Conservation (phyloP, 2,113 vertebrate species). For the Cryptomyrus ogoouensis region DNA sequence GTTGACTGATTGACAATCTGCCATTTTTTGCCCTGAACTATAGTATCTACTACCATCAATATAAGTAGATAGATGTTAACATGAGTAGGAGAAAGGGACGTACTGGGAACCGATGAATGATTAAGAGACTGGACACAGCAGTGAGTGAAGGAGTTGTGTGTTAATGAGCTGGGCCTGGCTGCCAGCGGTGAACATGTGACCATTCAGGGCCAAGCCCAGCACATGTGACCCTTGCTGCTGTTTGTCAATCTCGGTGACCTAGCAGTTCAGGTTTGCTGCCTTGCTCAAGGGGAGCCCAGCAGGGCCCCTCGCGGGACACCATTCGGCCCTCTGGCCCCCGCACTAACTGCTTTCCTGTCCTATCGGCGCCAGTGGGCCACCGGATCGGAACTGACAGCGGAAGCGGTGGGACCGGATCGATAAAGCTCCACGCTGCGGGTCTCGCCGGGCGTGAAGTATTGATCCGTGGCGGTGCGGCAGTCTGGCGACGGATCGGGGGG, state of each 20-base stretch:
- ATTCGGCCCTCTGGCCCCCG: neutral
- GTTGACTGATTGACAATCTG: neutral
- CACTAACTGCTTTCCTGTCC: neutral
- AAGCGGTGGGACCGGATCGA: constrained; percentile 76
- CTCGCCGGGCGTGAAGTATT: constrained; percentile 79
- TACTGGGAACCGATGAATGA: neutral
- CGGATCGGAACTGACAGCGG: constrained; percentile 56
- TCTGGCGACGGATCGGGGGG: constrained; percentile 65
- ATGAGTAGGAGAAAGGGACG: neutral
- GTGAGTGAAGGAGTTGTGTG: neutral
- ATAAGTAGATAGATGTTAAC: neutral
- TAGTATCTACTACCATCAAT: neutral
- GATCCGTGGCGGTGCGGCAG: constrained; percentile 74
- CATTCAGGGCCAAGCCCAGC: neutral
- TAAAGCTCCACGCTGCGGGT: constrained; percentile 68
- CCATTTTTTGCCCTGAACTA: neutral
- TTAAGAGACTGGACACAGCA: neutral
- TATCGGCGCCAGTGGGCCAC: neutral
- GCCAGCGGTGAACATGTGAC: neutral
- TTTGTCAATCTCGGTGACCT: neutral
- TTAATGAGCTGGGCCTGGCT: neutral
- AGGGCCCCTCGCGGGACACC: neutral
- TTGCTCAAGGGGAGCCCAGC: neutral
- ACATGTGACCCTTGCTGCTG: neutral
- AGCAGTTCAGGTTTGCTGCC: neutral